Conservation (phyloP, 2,113 vertebrate species). For the Rhagologus leucostigma region DNA sequence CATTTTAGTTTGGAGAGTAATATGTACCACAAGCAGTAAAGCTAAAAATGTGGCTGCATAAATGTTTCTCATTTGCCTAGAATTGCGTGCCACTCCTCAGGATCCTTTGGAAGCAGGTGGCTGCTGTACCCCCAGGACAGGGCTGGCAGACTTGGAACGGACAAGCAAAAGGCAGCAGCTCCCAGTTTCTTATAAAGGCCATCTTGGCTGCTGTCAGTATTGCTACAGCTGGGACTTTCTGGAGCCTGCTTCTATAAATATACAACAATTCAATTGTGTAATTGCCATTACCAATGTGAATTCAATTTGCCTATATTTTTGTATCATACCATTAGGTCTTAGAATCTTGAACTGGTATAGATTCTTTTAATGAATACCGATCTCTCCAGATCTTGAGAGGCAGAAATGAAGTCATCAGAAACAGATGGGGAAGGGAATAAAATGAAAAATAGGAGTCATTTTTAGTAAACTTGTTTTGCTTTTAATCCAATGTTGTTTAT, state of each 20-base stretch:
- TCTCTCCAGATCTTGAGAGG: not conserved
- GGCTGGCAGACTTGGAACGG: not conserved
- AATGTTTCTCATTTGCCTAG: not conserved
- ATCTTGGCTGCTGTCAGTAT: not conserved
- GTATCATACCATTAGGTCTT: not conserved
- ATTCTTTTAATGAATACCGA: not conserved
- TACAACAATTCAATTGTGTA: conserved; percentile 37
- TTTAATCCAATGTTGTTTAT: not conserved
- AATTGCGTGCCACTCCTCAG: not conserved
- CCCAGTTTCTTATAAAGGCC: not conserved
- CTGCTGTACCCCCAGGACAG: not conserved
- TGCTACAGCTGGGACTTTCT: conserved; percentile 39
- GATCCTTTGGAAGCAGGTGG: not conserved
- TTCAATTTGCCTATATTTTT: conserved; percentile 58
- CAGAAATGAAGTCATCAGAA: conserved; percentile 20
- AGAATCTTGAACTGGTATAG: not conserved
- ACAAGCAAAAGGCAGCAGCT: not conserved
- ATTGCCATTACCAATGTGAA: conserved; percentile 35
- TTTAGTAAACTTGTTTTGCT: not conserved
- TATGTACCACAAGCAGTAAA: not conserved
- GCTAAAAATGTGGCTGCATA: not conserved
- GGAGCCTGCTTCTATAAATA: conserved; percentile 49
- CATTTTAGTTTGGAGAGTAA: not conserved
- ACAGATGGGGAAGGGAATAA: not conserved
- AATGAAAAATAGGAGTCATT: not conserved